Percentiles rank a stretch among this genome's conserved stretches.
Conservation (phyloP, 1,140 invertebrate genomes). For the Drosophila willistoni region DNA sequence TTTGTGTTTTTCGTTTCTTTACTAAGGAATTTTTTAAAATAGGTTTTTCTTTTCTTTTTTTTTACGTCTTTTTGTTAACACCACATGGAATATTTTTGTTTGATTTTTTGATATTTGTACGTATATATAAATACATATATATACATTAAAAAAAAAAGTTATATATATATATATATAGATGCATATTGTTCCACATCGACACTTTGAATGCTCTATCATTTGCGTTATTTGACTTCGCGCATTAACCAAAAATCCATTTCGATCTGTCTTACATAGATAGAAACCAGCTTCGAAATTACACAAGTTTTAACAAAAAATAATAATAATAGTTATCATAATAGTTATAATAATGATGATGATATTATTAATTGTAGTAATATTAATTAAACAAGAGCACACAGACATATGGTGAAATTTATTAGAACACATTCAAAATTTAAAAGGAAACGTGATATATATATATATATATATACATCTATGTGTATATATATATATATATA, state of each 20-base stretch:
- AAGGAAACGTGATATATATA: background rate
- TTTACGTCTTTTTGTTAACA: slow-evolving; percentile 63
- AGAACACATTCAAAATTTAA: slow-evolving; percentile 38
- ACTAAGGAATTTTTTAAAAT: slow-evolving; percentile 71
- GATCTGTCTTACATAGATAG: slow-evolving; percentile 16
- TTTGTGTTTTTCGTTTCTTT: slow-evolving; percentile 23
- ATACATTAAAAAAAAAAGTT: slow-evolving; percentile 16
- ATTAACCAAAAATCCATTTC: slow-evolving; percentile 4
- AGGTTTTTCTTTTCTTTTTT: background rate
- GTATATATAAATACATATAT: slow-evolving; percentile 30
- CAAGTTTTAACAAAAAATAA: slow-evolving; percentile 18
- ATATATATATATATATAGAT: slow-evolving; percentile 9
- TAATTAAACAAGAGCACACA: slow-evolving; percentile 38
- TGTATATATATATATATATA: background rate
- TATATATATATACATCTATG: background rate
- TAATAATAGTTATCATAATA: slow-evolving; percentile 14
- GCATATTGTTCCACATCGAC: slow-evolving; percentile 2
- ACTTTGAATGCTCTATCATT: background rate
- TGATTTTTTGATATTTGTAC: slow-evolving; percentile 22
- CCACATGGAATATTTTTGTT: slow-evolving; percentile 66
- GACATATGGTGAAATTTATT: slow-evolving; percentile 30
- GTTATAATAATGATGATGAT: slow-evolving; percentile 29
- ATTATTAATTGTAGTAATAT: slow-evolving; percentile 21
- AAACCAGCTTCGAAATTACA: slow-evolving; percentile 20
- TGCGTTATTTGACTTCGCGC: background rate